These are phyloP conservation scores for Micropoecilia bifurca DNA, from an alignment of 2,797 vertebrate species.

Conservation along the genomic window DNA sequence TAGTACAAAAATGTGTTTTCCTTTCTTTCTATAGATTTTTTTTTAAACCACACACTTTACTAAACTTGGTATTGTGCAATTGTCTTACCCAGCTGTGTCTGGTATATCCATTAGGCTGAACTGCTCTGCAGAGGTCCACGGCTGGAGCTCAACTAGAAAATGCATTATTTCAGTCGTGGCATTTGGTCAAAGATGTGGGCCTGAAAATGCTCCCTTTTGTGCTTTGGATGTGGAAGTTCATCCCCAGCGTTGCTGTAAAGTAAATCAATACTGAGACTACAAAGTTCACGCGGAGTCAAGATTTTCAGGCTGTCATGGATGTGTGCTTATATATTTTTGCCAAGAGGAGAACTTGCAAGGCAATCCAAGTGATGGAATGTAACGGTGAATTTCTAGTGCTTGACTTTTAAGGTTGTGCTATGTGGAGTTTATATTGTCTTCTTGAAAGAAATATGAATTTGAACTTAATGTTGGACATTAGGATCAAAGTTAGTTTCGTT, in stretches of 20 bases:
- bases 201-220: slow-evolving; percentile 70
- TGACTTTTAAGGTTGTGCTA: slow-evolving; percentile 28
- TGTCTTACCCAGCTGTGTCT: slow-evolving; percentile 63
- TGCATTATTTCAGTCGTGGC: slow-evolving; percentile 73
- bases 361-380: slow-evolving; percentile 28
- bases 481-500: slow-evolving; percentile 15
- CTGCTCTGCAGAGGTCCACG: slow-evolving; percentile 64
- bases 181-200: slow-evolving; percentile 66
- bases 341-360: slow-evolving; percentile 44
- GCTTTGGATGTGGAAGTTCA: slow-evolving; percentile 56
- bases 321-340: slow-evolving; percentile 47
- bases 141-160: slow-evolving; percentile 62
- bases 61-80: slow-evolving; percentile 70
- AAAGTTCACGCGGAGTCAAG: slow-evolving; percentile 58
- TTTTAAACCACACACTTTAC: slow-evolving; percentile 55
- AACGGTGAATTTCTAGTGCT: slow-evolving; percentile 36
- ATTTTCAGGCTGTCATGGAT: slow-evolving; percentile 52
- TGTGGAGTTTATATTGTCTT: slow-evolving; percentile 40
- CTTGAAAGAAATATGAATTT: slow-evolving; percentile 27
- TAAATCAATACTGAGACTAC: slow-evolving; percentile 62
- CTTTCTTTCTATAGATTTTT: slow-evolving; percentile 30
- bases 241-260: slow-evolving; percentile 62
- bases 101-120: slow-evolving; percentile 74
- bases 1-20: slow-evolving; percentile 26
- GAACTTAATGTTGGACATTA: slow-evolving; percentile 26